Base-by-base conservation (phyloP, 2,888 invertebrate species). In the Dynastes maya region DNA sequence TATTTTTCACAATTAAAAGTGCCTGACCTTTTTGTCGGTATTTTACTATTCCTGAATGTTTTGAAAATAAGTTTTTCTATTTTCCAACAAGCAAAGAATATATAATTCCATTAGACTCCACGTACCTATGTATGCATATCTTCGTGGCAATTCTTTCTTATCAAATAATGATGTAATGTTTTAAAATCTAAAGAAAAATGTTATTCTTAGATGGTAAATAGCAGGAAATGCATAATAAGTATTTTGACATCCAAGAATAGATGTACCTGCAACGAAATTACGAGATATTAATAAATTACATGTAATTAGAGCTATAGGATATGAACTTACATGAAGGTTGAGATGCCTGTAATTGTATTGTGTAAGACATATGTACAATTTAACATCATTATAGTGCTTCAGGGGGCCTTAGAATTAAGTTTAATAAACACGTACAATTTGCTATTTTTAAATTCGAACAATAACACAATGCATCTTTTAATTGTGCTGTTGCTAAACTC, bases 211-310 rank as follows among this genome's bases (percentile, higher is more conserved):
- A 16, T 55, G 55, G 6, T n/a, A 29, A 53, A 55, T 32, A 70
- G 53, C 70, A 70, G 70, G 70, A 70, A 70, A n/a, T 45, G 32
- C n/a, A 13, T 70, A 70, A 70, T 53, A 32, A 27, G 32, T 53
- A 53, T 27, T 70, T 70, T 70, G 29, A 53, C 68, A 13, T 51
- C 68, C 8, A 51, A 9, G 27, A 70, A 49, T 51, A 51, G 49
- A 29, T n/a, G 51, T 51, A 51, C 51, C 49, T 51, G n/a, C 29
- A 27, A 70, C 11, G 13, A 29, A 40, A 45, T 45, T 16, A 22
- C 55, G 55, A 55, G 55, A 22, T 55, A 55, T 55, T 55, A 55
- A 55, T 55, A 55, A 13, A 55, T 16, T 55, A 22, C 22, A 13
- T 55, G 55, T n/a, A 55, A 55, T 55, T 55, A 16, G 55, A 55